A percentile compares a stretch with the other conserved stretches of the same genome.
Evolutionary conservation across 2,113 vertebrate species (phyloP).

Genomic region (Pollimyrus isidori): DNA sequence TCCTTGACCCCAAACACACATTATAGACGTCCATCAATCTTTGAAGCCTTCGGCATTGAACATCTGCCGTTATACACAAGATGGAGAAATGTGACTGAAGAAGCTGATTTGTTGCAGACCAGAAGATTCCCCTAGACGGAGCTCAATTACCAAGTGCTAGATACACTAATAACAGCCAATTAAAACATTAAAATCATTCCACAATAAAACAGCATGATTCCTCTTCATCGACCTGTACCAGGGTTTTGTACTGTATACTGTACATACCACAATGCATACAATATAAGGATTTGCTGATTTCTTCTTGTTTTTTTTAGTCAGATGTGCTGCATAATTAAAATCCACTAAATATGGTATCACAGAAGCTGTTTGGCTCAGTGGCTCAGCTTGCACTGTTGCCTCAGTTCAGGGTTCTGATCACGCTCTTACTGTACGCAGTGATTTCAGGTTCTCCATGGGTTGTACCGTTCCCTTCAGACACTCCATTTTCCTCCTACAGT

Average conservation of each 20-base stretch:
- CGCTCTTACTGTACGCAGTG: background rate
- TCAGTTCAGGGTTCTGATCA: background rate
- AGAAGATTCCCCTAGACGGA: conserved; percentile 13
- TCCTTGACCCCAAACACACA: background rate
- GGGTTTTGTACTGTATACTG: background rate
- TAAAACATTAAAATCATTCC: conserved; percentile 16
- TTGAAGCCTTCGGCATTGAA: background rate
- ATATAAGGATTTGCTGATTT: background rate
- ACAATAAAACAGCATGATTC: background rate
- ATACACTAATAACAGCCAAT: conserved; percentile 7
- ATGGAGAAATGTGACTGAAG: background rate
- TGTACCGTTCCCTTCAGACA: background rate
- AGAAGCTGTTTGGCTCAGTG: background rate
- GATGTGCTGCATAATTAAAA: background rate
- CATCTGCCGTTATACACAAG: conserved; percentile 5
- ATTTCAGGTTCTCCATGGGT: background rate
- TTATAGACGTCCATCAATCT: background rate
- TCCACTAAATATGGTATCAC: background rate
- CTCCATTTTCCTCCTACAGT: background rate
- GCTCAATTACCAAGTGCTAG: background rate
- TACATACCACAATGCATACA: background rate
- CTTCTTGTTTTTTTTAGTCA: background rate
- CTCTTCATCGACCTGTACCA: background rate
- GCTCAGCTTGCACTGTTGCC: background rate
- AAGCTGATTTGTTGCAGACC: background rate